Evolutionary conservation across 2,888 invertebrate species (phyloP).

Genomic region (Micoletzkya japonica): DNA sequence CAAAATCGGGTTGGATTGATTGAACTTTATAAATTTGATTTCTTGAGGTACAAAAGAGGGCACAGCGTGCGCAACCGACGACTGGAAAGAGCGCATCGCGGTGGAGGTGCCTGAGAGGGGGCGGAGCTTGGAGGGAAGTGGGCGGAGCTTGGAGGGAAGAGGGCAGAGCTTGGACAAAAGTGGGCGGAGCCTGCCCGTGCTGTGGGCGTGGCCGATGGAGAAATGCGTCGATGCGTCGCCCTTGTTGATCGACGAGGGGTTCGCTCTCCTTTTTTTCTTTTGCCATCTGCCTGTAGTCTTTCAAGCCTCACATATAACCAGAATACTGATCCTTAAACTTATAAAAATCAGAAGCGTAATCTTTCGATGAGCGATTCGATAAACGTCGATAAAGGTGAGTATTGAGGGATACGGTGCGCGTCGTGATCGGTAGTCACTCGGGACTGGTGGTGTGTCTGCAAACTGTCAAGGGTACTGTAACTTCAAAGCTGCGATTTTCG

Average conservation of each 20-base stretch:
- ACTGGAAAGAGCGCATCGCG: background rate
- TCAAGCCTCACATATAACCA: too few species aligned
- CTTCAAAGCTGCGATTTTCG: background rate
- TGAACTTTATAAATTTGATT: too few species aligned
- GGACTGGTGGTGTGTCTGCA: slow-evolving; percentile 22
- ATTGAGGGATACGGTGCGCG: background rate
- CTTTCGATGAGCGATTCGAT: background rate
- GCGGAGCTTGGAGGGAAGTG: background rate
- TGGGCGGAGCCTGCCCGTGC: background rate
- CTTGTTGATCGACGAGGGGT: slow-evolving; percentile 12
- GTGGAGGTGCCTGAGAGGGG: background rate
- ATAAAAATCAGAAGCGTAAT: too few species aligned
- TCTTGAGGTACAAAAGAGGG: too few species aligned
- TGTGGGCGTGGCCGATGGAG: slow-evolving; percentile 23
- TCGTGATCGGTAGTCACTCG: slow-evolving; percentile 27
- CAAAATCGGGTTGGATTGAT: too few species aligned
- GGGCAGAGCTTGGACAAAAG: background rate
- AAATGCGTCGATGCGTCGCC: slow-evolving; percentile 27
- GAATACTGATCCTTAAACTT: too few species aligned
- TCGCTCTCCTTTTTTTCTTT: background rate
- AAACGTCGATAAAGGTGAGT: background rate
- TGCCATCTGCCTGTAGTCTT: background rate
- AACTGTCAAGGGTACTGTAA: background rate
- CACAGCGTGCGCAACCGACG: background rate
- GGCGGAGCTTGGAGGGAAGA: background rate